Base-by-base conservation (phyloP, 2,113 vertebrate genomes). In the Quiscalus mexicanus region DNA sequence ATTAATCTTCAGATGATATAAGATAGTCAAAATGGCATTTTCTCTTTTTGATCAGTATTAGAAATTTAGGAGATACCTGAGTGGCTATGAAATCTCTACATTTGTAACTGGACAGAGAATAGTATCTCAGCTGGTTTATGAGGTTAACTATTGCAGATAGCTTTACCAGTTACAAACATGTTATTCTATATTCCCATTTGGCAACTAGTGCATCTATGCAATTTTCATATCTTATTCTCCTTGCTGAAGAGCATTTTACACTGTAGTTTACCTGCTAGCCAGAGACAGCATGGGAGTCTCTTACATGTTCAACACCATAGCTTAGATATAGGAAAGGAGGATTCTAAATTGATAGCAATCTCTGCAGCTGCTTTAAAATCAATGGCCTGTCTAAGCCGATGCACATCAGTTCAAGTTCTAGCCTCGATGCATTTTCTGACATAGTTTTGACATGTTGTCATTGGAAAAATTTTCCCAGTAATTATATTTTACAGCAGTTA, bases 241-340 rank as follows among this genome's bases (percentile, higher is more conserved):
- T 84, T 77, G 56, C 39, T 52, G 45, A 80, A 70, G 50, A 89
- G 35, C 21, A n/a, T 74, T 70, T 45, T 35, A 11, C 24, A 1
- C 22, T 74, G 11, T 35, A 42, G 24, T 73, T 80, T 30, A 53
- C 50, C 50, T 74, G 28, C 25, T 60, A 78, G 39, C 20, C 37
- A 85, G 68, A 67, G 42, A 42, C 44, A 62, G 28, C 31, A 28
- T 9, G 42, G 31, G 18, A 70, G 23, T 50, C 37, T 84, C 41
- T 41, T 53, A n/a, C 0, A 0, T 31, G 23, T 70, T 78, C n/a
- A 37, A 31, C 31, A 68, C 21, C 28, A 30, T 1, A 1, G 23
- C 39, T 87, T 67, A 47, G 37, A 33, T 35, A 28, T 0, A 44
- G 89, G 89, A 70, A 85, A 79, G 22, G 7, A 80, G 69, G 33